phyloP scores from a whole-genome alignment of 2,113 vertebrate species.

The Spea multiplicata region DNA sequence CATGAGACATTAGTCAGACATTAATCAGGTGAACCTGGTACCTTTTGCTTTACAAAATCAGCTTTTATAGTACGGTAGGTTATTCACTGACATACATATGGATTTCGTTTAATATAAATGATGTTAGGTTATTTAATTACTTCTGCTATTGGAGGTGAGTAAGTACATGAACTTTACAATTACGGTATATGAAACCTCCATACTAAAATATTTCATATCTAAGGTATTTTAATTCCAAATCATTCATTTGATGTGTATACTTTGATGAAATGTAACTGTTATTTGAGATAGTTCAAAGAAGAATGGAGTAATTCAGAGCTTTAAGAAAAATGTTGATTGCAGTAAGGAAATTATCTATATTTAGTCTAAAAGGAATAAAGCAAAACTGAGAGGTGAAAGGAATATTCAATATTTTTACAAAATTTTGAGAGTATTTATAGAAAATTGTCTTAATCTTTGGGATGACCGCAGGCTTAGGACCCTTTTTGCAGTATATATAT shows the following conservation, averaged over 20 bases:
- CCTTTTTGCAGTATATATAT: no score
- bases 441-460: background rate
- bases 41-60: no score
- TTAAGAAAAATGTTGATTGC: conserved; percentile 20
- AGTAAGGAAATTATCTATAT: background rate
- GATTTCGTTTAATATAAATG: no score
- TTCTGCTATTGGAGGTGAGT: conserved; percentile 18
- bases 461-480: background rate
- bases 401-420: conserved; percentile 14
- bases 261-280: conserved; percentile 25
- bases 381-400: background rate
- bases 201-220: conserved; percentile 21
- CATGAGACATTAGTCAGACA: no score
- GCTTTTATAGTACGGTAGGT: no score
- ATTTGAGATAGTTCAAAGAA: conserved; percentile 16
- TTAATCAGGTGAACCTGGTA: no score
- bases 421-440: background rate
- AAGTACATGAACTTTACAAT: conserved; percentile 8
- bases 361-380: conserved; percentile 15
- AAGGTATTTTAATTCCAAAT: conserved; percentile 27
- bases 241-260: conserved; percentile 33
- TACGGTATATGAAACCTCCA: conserved; percentile 5
- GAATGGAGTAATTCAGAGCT: conserved; percentile 17
- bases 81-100: no score
- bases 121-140: background rate